Base-by-base conservation (phyloP, 2,113 vertebrate genomes). In the Cavia porcellus region DNA sequence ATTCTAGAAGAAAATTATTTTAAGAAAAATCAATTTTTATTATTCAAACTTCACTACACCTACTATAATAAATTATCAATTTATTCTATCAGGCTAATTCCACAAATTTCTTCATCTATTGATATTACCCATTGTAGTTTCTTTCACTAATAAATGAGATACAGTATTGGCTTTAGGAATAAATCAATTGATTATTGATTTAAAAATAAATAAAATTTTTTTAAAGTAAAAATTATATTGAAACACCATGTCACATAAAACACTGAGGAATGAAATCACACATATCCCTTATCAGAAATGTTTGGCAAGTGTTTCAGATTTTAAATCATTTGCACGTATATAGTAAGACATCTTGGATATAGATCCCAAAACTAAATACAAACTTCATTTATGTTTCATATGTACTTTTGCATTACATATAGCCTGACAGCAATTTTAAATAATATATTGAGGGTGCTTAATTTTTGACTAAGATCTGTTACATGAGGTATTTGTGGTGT, bases 1-100 rank as follows among this genome's bases (percentile, higher is more conserved):
- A 94, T 96, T 95, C 75, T 88, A 79, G 64, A 96, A 87, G n/a
- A 47, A 93, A 72, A 85, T 57, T 52, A 95, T 88, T 97, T 89
- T 81, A 92, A 80, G 10, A 86, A 25, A 25, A 55, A 84, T 3
- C 35, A 83, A 45, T 45, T 77, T 75, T 68, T 64, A 38, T 45
- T 61, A 59, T 64, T 72, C 75, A 84, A 89, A 94, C 90, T 92
- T 75, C 59, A 79, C 62, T 86, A 70, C 4, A 86, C 35, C 7
- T 80, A 94, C 35, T 87, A 35, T 85, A 93, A 95, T 93, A 93
- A 95, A 94, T 8, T 74, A 55, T 74, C 50, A 38, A 2, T 88
- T 88, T 57, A 45, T 85, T 90, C 42, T 62, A 74, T 2, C 13
- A 6, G 77, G 95, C 28, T 45, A 87, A 75, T 50, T 85, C 64